Base-by-base conservation (phyloP, 2,113 vertebrate species). In the Lepisosteus osseus region DNA sequence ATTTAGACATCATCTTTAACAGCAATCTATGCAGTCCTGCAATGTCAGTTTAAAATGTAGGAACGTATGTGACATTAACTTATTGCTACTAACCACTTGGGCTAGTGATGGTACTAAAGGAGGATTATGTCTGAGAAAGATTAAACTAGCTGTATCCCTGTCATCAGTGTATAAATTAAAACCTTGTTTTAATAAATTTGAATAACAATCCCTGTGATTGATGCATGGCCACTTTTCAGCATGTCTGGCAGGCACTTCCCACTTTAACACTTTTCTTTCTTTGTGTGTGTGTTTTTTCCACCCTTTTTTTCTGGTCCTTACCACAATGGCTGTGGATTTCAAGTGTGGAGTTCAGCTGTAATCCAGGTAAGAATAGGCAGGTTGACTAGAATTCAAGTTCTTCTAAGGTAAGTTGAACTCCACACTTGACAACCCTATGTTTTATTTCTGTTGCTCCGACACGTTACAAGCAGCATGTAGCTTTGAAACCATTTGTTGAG, bases 341-440 rank as follows among this genome's bases (percentile, higher is more conserved):
- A 67, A 75, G 73, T 75, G 73, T 75, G 63, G 68, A 75, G 73
- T 70, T 70, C 67, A 69, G 17, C 15, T 74, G 61, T 70, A 68
- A 68, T 44, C 66, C 65, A 74, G 73, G 73, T 75, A 74, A 74
- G 68, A 66, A 65, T 54, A 59, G 14, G 55, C 56, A 51, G 7
- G 4, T 44, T 13, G 57, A 40, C 44, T 70, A 44, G 7, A 6
- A 11, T 45, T 56, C 47, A 15, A 41, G 41, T 40, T 72, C 71
- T 66, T 70, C 73, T 61, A 51, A 6, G 17, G 69, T 67, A 45
- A 29, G 68, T 41, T 74, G 63, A 66, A 75, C 62, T 70, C 69
- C 68, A 66, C 68, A 66, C 62, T 71, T 75, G 55, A 61, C 7
- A 61, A n/a, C 13, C 12, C 5, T 44, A 12, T n/a, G 57, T 67